Evolutionary conservation across 2,888 invertebrate genomes (phyloP).

Genomic region (Lycocerus yunnanus): DNA sequence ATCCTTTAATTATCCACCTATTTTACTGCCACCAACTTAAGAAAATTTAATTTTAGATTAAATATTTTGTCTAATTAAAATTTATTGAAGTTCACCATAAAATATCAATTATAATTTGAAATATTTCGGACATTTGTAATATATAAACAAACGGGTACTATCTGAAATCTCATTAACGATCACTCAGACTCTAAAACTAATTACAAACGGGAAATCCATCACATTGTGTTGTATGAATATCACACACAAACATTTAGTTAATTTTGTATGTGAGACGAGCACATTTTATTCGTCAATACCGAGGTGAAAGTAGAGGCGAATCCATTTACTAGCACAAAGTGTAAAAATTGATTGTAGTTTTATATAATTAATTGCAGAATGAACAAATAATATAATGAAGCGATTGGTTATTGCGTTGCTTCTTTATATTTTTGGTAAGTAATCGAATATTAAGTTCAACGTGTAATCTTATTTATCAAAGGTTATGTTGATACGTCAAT

Average conservation of each 20-base stretch:
- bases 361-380: neutral
- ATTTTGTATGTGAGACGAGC: neutral
- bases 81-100: neutral
- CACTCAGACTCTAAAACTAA: neutral
- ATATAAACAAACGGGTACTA: neutral
- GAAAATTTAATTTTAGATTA: neutral
- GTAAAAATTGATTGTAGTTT: neutral
- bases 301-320: neutral
- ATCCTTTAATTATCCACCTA: neutral
- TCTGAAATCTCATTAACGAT: neutral
- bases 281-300: neutral
- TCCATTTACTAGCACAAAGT: neutral
- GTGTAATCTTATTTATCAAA: neutral
- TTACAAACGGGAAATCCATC: neutral
- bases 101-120: neutral
- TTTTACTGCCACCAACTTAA: neutral
- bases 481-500: neutral
- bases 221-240: neutral
- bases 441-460: neutral
- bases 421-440: neutral
- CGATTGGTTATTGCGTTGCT: neutral
- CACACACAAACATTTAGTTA: neutral
- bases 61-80: neutral
- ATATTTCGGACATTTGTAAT: neutral
- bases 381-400: neutral